Base-by-base conservation (phyloP, 2,888 invertebrate genomes). In the Oconnorella tubifera region DNA sequence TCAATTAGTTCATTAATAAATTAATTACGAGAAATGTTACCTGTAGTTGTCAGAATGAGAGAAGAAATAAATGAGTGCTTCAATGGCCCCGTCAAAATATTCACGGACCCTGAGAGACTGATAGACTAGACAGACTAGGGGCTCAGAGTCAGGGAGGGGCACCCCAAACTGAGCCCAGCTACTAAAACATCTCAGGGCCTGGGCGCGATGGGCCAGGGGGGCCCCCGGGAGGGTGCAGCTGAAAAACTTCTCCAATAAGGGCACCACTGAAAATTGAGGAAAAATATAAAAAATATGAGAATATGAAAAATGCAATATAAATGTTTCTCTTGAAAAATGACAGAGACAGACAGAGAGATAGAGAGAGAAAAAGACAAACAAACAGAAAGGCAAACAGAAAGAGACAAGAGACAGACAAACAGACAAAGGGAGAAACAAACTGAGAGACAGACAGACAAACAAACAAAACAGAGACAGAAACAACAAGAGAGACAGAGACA, bases 81-180 rank as follows among this genome's bases (percentile, higher is more conserved):
- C 89, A 0, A 88, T 80, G 62, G 88, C 86, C 1, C 85, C 83
- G 75, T 88, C 88, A 65, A 86, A 85, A 59, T 76, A 86, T 61
- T 77, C 75, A 32, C 76, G 76, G 65, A 79, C 79, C 51, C 77
- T 73, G 25, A 82, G 68, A n/a, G 78, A 75, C 55, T 77, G 75
- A 55, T 80, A 73, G 31, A 78, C 64, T 62, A 78, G 74, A 19
- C 74, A 63, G 3, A 83, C 73, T 25, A 83, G 73, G 2, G 73
- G 70, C 66, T 80, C 78, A 32, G 76, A 73, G 55, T 85, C 85
- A 65, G 84, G 75, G 10, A 86, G 72, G 0, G 84, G 80, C 1
- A 81, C 77, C n/a, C 82, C 86, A 74, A 87, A 82, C 70, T 87
- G 86, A 33, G 89, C 85, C 89, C 89, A 89, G 57, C 80, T 80